These are phyloP conservation scores for Cephus nigrinus DNA, from an alignment of 2,888 invertebrate species.

Conservation along the genomic window DNA sequence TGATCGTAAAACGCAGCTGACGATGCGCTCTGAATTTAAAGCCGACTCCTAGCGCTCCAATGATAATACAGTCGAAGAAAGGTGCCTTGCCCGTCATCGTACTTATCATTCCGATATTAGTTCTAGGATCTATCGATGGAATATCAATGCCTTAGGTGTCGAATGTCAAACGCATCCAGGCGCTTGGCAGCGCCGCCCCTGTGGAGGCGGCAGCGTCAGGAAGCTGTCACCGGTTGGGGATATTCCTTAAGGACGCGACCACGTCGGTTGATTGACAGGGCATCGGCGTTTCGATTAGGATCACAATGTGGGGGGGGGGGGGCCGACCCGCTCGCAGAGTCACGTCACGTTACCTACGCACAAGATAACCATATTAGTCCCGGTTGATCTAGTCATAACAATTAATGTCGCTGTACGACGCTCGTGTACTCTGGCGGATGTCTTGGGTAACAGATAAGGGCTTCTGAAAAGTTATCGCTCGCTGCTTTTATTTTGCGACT, in stretches of 20 bases:
- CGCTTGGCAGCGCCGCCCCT: neutral
- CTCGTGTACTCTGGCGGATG: slow-evolving; percentile 8
- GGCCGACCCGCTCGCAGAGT: neutral
- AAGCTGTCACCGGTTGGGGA: neutral
- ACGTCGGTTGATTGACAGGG: neutral
- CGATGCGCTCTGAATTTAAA: slow-evolving; percentile 18
- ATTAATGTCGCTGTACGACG: slow-evolving; percentile 32
- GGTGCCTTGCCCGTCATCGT: neutral
- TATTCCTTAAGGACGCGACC: neutral
- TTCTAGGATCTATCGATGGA: neutral
- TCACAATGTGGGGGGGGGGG: neutral
- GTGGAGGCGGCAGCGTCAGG: neutral
- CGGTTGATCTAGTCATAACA: slow-evolving; percentile 48
- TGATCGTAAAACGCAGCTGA: slow-evolving; percentile 33
- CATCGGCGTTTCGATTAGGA: neutral
- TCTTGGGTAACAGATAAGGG: neutral
- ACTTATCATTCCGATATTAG: neutral
- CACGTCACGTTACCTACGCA: slow-evolving; percentile 42
- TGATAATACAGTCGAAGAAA: neutral
- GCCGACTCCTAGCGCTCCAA: neutral
- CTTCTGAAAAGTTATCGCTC: neutral
- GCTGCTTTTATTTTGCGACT: neutral
- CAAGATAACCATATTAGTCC: slow-evolving; percentile 45
- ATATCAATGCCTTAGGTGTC: neutral
- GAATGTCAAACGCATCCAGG: neutral